These are phyloP conservation scores for Drosophila serrata DNA, from an alignment of 1,140 invertebrate species.

Conservation along the genomic window DNA sequence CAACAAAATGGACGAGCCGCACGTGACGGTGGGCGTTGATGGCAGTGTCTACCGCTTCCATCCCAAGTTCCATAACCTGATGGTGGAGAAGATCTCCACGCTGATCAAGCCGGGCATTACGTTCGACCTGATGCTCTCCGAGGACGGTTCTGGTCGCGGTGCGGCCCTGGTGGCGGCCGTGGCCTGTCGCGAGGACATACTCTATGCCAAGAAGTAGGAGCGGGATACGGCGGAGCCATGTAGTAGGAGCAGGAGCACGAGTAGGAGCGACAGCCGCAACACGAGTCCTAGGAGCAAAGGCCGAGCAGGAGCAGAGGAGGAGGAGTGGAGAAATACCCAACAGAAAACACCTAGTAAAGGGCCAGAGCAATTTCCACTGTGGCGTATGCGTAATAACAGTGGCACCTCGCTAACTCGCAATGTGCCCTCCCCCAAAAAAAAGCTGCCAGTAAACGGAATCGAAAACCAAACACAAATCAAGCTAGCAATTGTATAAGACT, in stretches of 20 bases:
- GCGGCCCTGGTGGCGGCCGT: slow-evolving; percentile 99
- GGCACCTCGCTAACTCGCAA: slow-evolving; percentile 32
- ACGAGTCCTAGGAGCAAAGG: slow-evolving; percentile 26
- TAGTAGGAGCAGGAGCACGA: slow-evolving; percentile 8
- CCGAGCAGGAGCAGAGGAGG: slow-evolving; percentile 1
- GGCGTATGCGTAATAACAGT: slow-evolving; percentile 49
- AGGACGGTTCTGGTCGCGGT: slow-evolving; percentile 99
- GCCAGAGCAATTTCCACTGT: slow-evolving; percentile 24
- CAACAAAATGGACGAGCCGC: slow-evolving; percentile 95
- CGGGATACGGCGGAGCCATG: slow-evolving; percentile 12
- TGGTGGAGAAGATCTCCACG: slow-evolving; percentile 96
- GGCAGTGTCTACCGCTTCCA: slow-evolving; percentile 99
- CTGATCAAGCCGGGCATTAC: slow-evolving; percentile 90
- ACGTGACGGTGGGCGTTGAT: slow-evolving; percentile 98
- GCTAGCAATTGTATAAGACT: slow-evolving; percentile 13
- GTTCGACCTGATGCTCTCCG: slow-evolving; percentile 98
- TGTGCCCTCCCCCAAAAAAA: slow-evolving; percentile 15
- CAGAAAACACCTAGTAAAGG: slow-evolving; percentile 33
- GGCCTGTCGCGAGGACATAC: slow-evolving; percentile 86
- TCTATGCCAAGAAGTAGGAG: slow-evolving; percentile 68
- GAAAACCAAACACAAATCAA: slow-evolving; percentile 21
- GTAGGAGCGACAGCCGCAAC: slow-evolving; percentile 15
- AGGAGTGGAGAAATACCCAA: slow-evolving; percentile 29
- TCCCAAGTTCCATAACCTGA: slow-evolving; percentile 98
- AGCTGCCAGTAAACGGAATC: slow-evolving; percentile 32